phyloP scores from a whole-genome alignment of 30 jellyfish, hydroid and myxozoan species.

The Cassiopea xamachana region DNA sequence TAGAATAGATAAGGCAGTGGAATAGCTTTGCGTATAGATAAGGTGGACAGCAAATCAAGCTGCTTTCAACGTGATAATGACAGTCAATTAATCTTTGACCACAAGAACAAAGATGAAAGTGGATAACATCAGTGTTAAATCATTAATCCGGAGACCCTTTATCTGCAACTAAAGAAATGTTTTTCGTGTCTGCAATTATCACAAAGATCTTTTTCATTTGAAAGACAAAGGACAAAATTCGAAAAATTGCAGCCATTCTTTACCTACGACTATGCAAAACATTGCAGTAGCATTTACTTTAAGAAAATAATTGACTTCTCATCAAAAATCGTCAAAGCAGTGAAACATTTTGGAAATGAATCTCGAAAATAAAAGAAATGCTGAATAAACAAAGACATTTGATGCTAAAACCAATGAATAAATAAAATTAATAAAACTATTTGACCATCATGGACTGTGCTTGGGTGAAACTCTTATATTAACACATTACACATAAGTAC shows the following conservation, averaged over 20 bases:
- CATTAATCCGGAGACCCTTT: slow-evolving; percentile 39
- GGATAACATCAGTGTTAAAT: slow-evolving; percentile 15
- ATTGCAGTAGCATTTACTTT: neutral
- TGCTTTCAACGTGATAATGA: slow-evolving; percentile 31
- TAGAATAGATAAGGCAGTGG: neutral
- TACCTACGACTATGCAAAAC: neutral
- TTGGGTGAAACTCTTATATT: no score
- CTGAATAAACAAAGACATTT: no score
- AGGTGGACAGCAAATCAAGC: neutral
- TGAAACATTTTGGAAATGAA: no score
- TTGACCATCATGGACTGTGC: no score
- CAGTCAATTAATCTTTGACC: slow-evolving; percentile 51
- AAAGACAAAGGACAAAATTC: neutral
- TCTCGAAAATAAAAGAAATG: no score
- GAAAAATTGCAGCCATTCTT: neutral
- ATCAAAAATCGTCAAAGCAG: no score
- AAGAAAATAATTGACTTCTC: neutral
- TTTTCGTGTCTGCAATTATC: slow-evolving; percentile 15
- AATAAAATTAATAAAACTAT: no score
- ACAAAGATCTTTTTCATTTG: neutral
- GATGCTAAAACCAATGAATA: no score
- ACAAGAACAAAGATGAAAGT: slow-evolving; percentile 23
- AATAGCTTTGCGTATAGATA: neutral
- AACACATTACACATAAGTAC: no score
- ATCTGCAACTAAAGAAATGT: neutral